Conservation (phyloP, 2,113 vertebrate genomes). For the Varanus salvator region DNA sequence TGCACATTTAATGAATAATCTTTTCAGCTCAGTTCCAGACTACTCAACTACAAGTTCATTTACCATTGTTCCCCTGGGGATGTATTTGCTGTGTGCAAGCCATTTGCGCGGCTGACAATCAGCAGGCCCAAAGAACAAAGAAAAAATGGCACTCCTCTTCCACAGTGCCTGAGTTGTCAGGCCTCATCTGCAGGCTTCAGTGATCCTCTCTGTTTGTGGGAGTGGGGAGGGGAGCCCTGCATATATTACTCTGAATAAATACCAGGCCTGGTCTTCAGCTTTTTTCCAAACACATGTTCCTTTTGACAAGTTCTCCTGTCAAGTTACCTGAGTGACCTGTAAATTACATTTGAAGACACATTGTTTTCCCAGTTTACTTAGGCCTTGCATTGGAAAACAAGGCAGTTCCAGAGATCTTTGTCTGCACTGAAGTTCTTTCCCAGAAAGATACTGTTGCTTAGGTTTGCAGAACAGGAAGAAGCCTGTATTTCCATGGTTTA, state of each 20-base stretch:
- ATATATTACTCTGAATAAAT: not conserved
- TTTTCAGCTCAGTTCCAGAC: not conserved
- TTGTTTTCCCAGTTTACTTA: not conserved
- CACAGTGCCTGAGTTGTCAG: not conserved
- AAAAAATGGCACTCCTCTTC: not conserved
- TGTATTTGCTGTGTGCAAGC: not conserved
- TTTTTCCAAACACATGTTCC: too few species aligned
- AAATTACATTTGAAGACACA: not conserved
- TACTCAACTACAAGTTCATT: not conserved
- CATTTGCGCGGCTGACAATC: not conserved
- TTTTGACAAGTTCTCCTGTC: not conserved
- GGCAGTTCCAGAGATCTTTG: not conserved
- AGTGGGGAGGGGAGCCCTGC: too few species aligned
- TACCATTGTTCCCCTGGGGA: not conserved
- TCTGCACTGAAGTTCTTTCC: not conserved
- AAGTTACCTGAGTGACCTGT: not conserved
- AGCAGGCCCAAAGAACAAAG: not conserved
- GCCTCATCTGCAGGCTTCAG: not conserved
- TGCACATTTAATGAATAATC: not conserved
- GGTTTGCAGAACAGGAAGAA: not conserved
- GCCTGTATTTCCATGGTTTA: not conserved
- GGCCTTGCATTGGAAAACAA: not conserved
- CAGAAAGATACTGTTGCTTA: not conserved
- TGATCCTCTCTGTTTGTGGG: not conserved
- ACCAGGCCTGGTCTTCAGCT: not conserved